A percentile compares a stretch with the other conserved stretches of the same genome.
phyloP scores from a whole-genome alignment of 2,113 vertebrate species.

The Syrrhaptes paradoxus region DNA sequence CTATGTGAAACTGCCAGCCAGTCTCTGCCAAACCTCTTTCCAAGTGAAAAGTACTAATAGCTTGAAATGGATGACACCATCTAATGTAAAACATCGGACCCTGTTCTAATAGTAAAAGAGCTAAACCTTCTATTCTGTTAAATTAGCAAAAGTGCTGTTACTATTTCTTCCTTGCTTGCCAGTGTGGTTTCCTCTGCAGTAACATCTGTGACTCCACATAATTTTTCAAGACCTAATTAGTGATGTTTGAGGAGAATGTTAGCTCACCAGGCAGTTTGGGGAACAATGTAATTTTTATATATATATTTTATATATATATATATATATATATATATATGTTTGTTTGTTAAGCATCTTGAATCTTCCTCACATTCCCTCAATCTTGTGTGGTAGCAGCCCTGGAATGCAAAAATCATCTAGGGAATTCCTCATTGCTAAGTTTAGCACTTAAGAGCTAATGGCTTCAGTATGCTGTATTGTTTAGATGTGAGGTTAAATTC shows the following conservation, averaged over 20 bases:
- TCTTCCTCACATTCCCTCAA: constrained; percentile 35
- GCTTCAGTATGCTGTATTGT: constrained; percentile 10
- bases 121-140: constrained; percentile 12
- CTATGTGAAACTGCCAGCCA: neutral
- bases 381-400: constrained; percentile 44
- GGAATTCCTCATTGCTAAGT: constrained; percentile 51
- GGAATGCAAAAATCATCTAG: constrained; percentile 67
- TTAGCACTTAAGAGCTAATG: constrained; percentile 55
- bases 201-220: constrained; percentile 16
- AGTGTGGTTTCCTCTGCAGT: constrained; percentile 43
- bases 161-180: constrained; percentile 26
- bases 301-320: neutral
- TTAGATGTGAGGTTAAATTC: neutral
- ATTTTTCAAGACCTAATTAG: constrained; percentile 58
- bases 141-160: constrained; percentile 8
- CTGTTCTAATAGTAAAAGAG: neutral
- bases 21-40: neutral
- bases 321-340: neutral
- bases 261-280: constrained; percentile 43
- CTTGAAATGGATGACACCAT: neutral
- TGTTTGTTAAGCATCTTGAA: constrained; percentile 44
- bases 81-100: neutral
- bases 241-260: constrained; percentile 33
- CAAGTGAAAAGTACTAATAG: neutral
- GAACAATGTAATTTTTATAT: constrained; percentile 30